These are phyloP conservation scores for Sinocyclocheilus maitianheensis DNA, from an alignment of 2,113 vertebrate species.

Conservation along the genomic window DNA sequence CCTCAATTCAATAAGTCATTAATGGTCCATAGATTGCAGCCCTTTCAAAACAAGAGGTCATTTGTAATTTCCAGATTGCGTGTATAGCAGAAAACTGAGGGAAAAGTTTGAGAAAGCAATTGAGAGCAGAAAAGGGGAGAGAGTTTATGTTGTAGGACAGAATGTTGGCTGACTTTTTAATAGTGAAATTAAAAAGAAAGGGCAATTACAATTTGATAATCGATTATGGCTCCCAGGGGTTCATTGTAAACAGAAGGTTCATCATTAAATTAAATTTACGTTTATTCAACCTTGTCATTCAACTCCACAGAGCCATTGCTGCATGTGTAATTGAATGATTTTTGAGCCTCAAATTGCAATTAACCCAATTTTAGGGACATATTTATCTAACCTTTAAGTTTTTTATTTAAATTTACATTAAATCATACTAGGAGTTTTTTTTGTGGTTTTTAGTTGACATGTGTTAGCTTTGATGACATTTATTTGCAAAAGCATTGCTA, in stretches of 20 bases:
- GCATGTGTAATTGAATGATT: constrained; percentile 48
- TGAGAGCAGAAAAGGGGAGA: neutral
- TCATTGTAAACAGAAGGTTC: constrained; percentile 51
- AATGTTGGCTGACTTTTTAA: neutral
- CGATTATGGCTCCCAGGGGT: constrained; percentile 40
- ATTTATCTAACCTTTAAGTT: neutral
- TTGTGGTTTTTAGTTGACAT: neutral
- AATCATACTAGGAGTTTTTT: neutral
- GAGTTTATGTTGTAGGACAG: neutral
- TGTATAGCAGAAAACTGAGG: neutral
- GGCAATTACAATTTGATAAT: constrained; percentile 46
- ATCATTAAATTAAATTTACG: constrained; percentile 51
- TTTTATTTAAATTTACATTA: neutral
- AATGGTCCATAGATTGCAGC: constrained; percentile 9
- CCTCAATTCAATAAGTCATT: constrained; percentile 28
- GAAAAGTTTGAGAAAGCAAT: constrained; percentile 11
- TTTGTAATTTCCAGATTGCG: neutral
- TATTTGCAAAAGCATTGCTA: neutral
- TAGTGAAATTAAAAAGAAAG: constrained; percentile 1
- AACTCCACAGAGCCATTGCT: constrained; percentile 24
- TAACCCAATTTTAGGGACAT: constrained; percentile 34
- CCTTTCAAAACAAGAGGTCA: constrained; percentile 3
- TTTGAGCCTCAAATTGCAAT: constrained; percentile 39
- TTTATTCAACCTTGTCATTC: constrained; percentile 42
- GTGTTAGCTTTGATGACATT: neutral